Percentiles rank a stretch among this genome's conserved stretches.
Conservation (phyloP, 2,888 invertebrate species). For the Tiliacea citrago region DNA sequence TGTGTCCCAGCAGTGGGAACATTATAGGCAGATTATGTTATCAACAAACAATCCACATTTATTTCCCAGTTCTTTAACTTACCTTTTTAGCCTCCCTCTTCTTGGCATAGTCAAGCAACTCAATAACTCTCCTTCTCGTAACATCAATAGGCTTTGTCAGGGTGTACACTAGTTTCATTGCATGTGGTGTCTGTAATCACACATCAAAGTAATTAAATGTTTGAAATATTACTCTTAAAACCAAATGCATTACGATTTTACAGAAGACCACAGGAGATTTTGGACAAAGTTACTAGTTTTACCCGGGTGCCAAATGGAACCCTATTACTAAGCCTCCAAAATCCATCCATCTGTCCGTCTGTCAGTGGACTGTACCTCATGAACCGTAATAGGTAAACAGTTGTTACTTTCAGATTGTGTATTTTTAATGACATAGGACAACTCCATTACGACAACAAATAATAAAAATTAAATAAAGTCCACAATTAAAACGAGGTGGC, state of each 20-base stretch:
- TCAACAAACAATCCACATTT: not conserved
- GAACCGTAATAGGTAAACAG: no score
- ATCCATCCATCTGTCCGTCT: no score
- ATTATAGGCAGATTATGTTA: no score
- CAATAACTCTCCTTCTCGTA: slow-evolving; percentile 81
- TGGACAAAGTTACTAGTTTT: not conserved
- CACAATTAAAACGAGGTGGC: no score
- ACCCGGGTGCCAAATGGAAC: no score
- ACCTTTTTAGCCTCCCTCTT: slow-evolving; percentile 85
- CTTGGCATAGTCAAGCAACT: slow-evolving; percentile 81
- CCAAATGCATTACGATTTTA: not conserved
- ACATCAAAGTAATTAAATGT: not conserved
- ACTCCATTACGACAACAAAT: no score
- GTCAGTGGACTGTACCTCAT: no score
- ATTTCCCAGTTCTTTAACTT: slow-evolving; percentile 72
- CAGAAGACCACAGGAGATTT: not conserved
- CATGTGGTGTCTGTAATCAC: slow-evolving; percentile 81
- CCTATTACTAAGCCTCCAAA: no score
- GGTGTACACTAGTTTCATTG: slow-evolving; percentile 85
- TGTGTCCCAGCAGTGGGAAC: no score
- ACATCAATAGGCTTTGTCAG: slow-evolving; percentile 87
- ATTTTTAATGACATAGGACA: no score
- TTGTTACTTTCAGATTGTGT: no score
- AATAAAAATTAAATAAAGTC: no score
- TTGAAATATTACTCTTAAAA: not conserved